Percentiles rank a stretch among this genome's conserved stretches.
Conservation (phyloP, 92 coral and sea anemone species). For the Hydrozoanthus gracilis region DNA sequence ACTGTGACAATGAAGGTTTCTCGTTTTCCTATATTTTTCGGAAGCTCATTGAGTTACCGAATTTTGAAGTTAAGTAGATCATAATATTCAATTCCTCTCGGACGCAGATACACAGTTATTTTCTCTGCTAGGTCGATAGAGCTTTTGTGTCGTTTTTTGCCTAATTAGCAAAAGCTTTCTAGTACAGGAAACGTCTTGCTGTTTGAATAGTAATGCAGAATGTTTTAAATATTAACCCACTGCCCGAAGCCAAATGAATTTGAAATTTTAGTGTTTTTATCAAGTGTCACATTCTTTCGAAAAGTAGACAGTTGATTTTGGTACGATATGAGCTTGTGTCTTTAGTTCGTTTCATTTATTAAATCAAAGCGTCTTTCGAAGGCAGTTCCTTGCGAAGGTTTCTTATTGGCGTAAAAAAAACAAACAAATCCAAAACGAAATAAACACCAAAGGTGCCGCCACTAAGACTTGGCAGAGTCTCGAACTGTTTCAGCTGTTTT, state of each 20-base stretch:
- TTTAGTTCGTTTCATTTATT: neutral
- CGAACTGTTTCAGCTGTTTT: conserved; percentile 2
- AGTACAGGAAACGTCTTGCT: neutral
- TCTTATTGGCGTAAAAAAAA: conserved; percentile 23
- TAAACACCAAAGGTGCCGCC: conserved; percentile 3
- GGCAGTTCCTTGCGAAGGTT: neutral
- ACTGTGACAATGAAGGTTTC: neutral
- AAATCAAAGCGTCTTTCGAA: conserved; percentile 8
- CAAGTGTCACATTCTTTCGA: neutral
- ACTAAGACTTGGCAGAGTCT: neutral
- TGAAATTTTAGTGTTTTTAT: neutral
- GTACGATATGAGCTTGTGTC: neutral
- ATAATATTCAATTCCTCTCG: neutral
- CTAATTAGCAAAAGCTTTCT: neutral
- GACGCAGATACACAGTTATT: neutral
- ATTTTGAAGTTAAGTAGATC: neutral
- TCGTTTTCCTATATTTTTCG: neutral
- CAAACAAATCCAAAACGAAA: conserved; percentile 6
- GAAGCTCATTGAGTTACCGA: neutral
- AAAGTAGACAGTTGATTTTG: neutral
- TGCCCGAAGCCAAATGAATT: neutral
- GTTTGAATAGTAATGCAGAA: neutral
- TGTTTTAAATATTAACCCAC: neutral
- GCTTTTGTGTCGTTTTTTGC: neutral
- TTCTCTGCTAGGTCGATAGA: neutral